Evolutionary conservation across 2,888 invertebrate genomes (phyloP).

Genomic region (Xylophagus ater): DNA sequence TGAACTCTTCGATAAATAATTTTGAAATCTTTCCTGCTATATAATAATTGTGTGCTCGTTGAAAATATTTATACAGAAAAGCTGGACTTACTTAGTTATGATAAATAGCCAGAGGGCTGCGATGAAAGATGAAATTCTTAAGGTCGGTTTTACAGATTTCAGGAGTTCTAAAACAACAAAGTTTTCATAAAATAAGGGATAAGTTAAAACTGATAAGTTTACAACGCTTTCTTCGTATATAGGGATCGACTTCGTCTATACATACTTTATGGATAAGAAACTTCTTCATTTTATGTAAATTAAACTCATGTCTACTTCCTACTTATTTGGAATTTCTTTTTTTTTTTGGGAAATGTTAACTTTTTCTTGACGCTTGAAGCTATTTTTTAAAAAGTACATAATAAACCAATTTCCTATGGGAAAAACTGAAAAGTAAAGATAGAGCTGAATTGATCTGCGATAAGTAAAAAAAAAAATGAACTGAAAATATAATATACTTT

Average conservation of each 20-base stretch:
- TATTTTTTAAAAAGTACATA: constrained; percentile 17
- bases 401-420: constrained; percentile 16
- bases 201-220: constrained; percentile 15
- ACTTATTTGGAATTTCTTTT: not conserved
- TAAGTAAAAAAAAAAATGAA: not conserved
- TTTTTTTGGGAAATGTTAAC: not conserved
- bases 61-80: too few species aligned
- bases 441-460: not conserved
- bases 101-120: constrained; percentile 15
- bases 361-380: constrained; percentile 10
- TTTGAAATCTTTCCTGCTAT: too few species aligned
- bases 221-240: too few species aligned
- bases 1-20: too few species aligned
- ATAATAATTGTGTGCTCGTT: too few species aligned
- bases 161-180: too few species aligned
- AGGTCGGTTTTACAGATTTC: too few species aligned
- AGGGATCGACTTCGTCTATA: constrained; percentile 9
- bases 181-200: too few species aligned
- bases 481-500: too few species aligned
- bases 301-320: constrained; percentile 15
- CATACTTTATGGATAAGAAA: constrained; percentile 14
- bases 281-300: constrained; percentile 17
- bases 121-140: too few species aligned
- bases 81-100: constrained; percentile 15
- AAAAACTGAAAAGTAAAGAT: not conserved